Conservation (phyloP, 2,113 vertebrate species). For the Nicator chloris region DNA sequence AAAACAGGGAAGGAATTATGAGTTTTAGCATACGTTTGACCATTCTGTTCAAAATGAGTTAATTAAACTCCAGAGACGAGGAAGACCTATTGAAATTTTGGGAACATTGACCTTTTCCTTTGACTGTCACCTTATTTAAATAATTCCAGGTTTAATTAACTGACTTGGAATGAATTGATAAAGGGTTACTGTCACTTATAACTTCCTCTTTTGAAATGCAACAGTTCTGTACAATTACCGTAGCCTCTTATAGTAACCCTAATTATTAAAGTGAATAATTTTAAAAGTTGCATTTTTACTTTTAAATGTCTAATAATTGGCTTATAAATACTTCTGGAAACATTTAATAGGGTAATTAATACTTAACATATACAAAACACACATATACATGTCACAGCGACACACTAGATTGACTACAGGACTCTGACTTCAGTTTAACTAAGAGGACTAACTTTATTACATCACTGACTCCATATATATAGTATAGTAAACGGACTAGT, state of each 20-base stretch:
- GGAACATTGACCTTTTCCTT: conserved; percentile 51
- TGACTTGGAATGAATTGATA: conserved; percentile 49
- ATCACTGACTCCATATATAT: too few relatives aligned
- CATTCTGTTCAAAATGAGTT: conserved; percentile 30
- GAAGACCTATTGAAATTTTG: conserved; percentile 19
- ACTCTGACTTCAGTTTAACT: too few relatives aligned
- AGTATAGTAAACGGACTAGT: too few relatives aligned
- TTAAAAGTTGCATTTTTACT: not conserved
- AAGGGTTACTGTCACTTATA: conserved; percentile 45
- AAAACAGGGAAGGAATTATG: not conserved
- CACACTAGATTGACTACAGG: too few relatives aligned
- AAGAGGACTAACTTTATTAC: too few relatives aligned
- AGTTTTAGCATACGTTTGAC: conserved; percentile 25
- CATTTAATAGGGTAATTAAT: not conserved
- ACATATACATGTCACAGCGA: too few relatives aligned
- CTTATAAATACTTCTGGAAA: not conserved
- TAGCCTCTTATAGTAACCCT: not conserved
- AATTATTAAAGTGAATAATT: conserved; percentile 25
- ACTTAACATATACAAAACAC: not conserved
- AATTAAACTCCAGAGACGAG: conserved; percentile 61
- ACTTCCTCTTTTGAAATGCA: conserved; percentile 42
- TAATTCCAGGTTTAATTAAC: conserved; percentile 61
- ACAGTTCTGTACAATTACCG: not conserved
- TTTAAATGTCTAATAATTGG: not conserved
- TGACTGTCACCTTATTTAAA: conserved; percentile 55